Base-by-base conservation (phyloP, 2,113 vertebrate genomes). In the Glaucidium brasilianum region DNA sequence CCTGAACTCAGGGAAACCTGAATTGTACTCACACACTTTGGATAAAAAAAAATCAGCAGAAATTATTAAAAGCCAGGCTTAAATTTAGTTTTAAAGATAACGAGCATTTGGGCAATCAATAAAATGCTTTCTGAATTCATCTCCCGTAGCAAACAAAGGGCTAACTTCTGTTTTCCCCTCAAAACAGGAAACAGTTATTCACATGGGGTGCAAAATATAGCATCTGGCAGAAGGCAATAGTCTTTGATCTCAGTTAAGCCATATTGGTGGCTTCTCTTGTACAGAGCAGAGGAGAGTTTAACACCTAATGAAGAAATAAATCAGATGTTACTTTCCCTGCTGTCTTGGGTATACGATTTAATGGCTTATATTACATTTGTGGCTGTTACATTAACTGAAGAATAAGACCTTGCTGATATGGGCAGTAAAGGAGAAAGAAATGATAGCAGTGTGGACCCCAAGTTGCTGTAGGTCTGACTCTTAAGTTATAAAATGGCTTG, bases 401-500 rank as follows among this genome's bases (percentile, higher is more conserved):
- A 69, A 30, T 25, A 39, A 12, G 26, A 39, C 10, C 23, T 64
- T 43, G 26, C 23, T 25, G 29, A 30, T 47, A 43, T 0, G 1
- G 8, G 26, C 43, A 18, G 7, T 34, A 86, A 76, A 88, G 62
- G 15, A 64, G 23, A 81, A 90, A 81, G 10, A 47, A 84, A 58
- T 27, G 0, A 52, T 6, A 53, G 12, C 8, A 55, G 5, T 25
- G 21, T 50, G 52, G 6, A 62, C 13, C 5, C 8, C 22, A 68
- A 59, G 53, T 3, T 82, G 11, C 39, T 87, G 20, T 29, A 72
- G 13, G 14, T 63, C 49, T 78, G 22, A 45, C 12, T 69, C 27
- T 34, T 34, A 80, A 73, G 16, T 43, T 37, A 15, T 8, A 66
- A 47, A 10, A 69, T 39, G 11, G 10, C 8, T 90, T 80, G 49